Base-by-base conservation (phyloP, 2,888 invertebrate genomes). In the Notocelia uddmanniana region DNA sequence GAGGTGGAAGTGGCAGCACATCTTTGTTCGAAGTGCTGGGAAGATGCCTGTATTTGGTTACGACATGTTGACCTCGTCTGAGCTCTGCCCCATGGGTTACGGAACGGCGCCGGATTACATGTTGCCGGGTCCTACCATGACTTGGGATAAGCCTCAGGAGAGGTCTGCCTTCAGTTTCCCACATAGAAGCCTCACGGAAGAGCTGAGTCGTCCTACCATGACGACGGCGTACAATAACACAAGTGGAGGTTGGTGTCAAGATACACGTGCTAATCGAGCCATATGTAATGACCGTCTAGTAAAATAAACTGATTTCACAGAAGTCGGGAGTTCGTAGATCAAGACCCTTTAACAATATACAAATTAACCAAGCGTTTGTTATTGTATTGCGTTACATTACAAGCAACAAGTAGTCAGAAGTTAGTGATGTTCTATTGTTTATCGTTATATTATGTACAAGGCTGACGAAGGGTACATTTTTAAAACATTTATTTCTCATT, bases 31-130 rank as follows among this genome's bases (percentile, higher is more conserved):
- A 77, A 80, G 78, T 81, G 74, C 76, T 77, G 78, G 85, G 85
- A 93, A 89, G 79, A 93, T 93, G 93, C 93, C 92, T 79, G 91
- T 88, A 82, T 85, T 90, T 69, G 89, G 91, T 21, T 87, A 82
- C 88, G 89, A 89, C 72, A 86, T 83, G 83, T 87, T 91, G 85
- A 78, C 86, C 76, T 84, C 90, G 60, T 90, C 91, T 81, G 91
- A 92, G 76, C 76, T 88, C 78, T 90, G 87, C 78, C 80, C 86
- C 70, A 80, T 87, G 85, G 85, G 87, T 71, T 92, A 87, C 79
- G 81, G 77, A 34, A 76, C 84, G 50, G 73, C 81, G 54, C 78
- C 86, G 55, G 90, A 90, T 59, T 90, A 90, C 77, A 79, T 86
- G 83, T 74, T 85, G 77, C 84, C 85, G 23, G 81, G 78, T 23